phyloP scores from a whole-genome alignment of 2,888 invertebrate species.

The Pachliopta kotzebuea region DNA sequence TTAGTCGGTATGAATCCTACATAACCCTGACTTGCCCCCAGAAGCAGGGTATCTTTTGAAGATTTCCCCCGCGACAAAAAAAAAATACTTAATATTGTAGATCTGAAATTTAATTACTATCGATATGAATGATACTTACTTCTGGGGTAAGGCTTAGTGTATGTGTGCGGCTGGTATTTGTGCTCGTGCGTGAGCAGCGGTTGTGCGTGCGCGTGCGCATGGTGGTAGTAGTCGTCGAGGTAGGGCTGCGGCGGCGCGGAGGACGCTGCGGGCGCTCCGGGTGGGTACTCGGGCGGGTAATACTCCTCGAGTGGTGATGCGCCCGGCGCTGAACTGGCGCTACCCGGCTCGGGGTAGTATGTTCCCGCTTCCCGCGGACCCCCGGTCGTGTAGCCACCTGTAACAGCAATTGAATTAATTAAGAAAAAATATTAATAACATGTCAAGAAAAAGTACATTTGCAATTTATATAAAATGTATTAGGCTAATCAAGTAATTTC shows the following conservation, averaged over 20 bases:
- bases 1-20: too few species aligned
- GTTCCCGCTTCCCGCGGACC: slow-evolving; percentile 77
- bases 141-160: slow-evolving; percentile 86
- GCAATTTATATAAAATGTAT: too few species aligned
- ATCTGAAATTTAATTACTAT: too few species aligned
- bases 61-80: too few species aligned
- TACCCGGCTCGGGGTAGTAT: slow-evolving; percentile 70
- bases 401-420: slow-evolving; percentile 34
- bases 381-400: slow-evolving; percentile 80
- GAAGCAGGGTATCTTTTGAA: too few species aligned
- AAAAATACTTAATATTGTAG: too few species aligned
- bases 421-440: neutral
- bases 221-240: slow-evolving; percentile 87
- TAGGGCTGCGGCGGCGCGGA: slow-evolving; percentile 78
- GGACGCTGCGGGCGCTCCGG: slow-evolving; percentile 66
- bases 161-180: slow-evolving; percentile 86
- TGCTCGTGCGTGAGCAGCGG: slow-evolving; percentile 80
- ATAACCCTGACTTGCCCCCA: too few species aligned
- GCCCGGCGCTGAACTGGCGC: slow-evolving; percentile 54
- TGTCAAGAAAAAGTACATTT: too few species aligned
- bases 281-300: slow-evolving; percentile 73
- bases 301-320: slow-evolving; percentile 79
- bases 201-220: slow-evolving; percentile 84
- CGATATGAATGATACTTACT: slow-evolving; percentile 64
- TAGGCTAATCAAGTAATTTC: too few species aligned